phyloP scores from a whole-genome alignment of 2,888 invertebrate genomes.

The Eugnorisma glareosa region DNA sequence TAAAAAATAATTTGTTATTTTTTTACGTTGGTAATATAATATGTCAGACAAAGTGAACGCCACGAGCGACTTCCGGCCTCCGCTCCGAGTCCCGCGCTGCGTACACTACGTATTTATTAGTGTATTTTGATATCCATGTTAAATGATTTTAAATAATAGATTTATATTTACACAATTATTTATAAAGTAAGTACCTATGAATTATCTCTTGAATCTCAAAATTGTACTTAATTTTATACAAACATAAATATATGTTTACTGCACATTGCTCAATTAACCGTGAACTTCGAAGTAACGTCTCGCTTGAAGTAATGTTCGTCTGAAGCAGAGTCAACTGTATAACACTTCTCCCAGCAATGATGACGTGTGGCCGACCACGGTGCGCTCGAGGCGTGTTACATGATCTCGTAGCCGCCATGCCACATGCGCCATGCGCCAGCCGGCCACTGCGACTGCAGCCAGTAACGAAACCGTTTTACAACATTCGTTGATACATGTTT shows the following conservation, averaged over 20 bases:
- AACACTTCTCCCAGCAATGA: neutral
- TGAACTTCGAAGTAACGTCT: slow-evolving; percentile 15
- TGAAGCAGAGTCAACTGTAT: neutral
- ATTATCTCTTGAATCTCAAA: slow-evolving; percentile 78
- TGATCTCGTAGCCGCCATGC: neutral
- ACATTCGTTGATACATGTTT: neutral
- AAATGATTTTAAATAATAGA: slow-evolving; percentile 49
- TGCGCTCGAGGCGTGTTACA: too few species aligned
- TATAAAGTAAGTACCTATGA: slow-evolving; percentile 41
- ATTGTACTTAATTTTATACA: slow-evolving; percentile 76
- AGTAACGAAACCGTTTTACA: neutral
- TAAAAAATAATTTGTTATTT: slow-evolving; percentile 62
- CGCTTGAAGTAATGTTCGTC: slow-evolving; percentile 1
- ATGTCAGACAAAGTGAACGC: slow-evolving; percentile 6
- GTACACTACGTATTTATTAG: slow-evolving; percentile 53
- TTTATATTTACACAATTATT: slow-evolving; percentile 45
- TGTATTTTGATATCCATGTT: slow-evolving; percentile 67
- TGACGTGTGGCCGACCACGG: neutral
- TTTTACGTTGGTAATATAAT: slow-evolving; percentile 52
- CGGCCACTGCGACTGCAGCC: neutral
- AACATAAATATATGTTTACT: slow-evolving; percentile 17
- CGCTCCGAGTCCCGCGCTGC: neutral
- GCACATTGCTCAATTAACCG: slow-evolving; percentile 53
- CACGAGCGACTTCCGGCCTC: neutral
- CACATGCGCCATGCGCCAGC: neutral